Percentiles rank a stretch among this genome's conserved stretches.
Conservation (phyloP, 2,888 invertebrate genomes). For the Drosophila phalerata region DNA sequence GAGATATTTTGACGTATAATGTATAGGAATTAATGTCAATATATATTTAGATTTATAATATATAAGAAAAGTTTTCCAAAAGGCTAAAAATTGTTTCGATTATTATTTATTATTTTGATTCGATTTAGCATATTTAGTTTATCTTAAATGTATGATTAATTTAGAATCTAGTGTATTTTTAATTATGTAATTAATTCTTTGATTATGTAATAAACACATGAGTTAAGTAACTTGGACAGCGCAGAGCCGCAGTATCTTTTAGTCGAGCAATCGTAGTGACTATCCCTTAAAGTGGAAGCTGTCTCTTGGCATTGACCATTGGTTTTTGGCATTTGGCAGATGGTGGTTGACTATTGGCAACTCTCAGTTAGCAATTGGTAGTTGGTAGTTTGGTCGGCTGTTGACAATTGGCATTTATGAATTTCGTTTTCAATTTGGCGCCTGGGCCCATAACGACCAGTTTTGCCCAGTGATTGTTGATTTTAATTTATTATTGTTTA, state of each 20-base stretch:
- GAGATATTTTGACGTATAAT: background rate
- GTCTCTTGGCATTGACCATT: conserved; percentile 11
- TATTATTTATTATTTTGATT: too few relatives aligned
- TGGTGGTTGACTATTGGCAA: background rate
- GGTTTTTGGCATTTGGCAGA: conserved; percentile 2
- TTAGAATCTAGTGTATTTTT: too few relatives aligned
- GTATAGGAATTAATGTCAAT: too few relatives aligned
- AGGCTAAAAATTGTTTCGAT: too few relatives aligned
- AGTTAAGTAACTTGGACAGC: too few relatives aligned
- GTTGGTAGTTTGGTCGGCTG: conserved; percentile 9
- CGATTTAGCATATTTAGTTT: too few relatives aligned
- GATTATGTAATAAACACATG: background rate
- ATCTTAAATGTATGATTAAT: too few relatives aligned
- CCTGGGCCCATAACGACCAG: conserved; percentile 24
- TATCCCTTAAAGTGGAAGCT: background rate
- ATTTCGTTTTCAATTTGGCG: conserved; percentile 70
- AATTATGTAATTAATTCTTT: too few relatives aligned
- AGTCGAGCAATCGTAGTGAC: background rate
- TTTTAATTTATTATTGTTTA: conserved; percentile 80
- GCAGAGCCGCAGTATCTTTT: background rate
- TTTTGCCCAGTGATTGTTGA: conserved; percentile 60
- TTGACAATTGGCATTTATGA: conserved; percentile 74
- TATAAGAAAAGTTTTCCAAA: background rate
- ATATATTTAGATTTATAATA: background rate
- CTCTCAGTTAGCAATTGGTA: conserved; percentile 29